Conservation (phyloP, 2,888 invertebrate genomes). For the Conomelus anceps region DNA sequence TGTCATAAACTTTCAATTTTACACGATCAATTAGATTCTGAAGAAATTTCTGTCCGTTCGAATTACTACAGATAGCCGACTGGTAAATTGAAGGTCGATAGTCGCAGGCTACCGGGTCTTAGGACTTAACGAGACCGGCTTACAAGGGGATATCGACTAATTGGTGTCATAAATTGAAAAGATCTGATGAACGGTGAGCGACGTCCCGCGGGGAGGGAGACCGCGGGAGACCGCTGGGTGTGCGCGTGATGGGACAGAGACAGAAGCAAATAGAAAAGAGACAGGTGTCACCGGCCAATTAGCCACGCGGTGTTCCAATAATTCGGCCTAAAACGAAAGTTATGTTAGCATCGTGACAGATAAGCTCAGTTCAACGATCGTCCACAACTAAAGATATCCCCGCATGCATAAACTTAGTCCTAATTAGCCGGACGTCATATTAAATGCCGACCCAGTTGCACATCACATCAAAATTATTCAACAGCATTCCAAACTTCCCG, state of each 20-base stretch:
- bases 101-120: not conserved
- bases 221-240: not conserved
- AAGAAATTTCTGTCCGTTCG: not conserved
- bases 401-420: not conserved
- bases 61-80: not conserved
- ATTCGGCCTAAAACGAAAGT: constrained; percentile 5
- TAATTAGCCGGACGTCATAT: not conserved
- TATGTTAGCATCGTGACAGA: not conserved
- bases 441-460: not conserved
- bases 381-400: not conserved
- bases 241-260: not conserved
- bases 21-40: not conserved
- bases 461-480: not conserved
- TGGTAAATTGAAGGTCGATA: not conserved
- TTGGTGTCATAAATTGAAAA: constrained; percentile 12
- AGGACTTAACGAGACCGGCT: too few relatives aligned
- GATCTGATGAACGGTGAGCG: not conserved
- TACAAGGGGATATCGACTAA: not conserved
- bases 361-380: constrained; percentile 1
- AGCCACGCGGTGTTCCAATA: not conserved
- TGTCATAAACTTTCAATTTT: not conserved
- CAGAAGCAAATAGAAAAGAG: not conserved
- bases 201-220: not conserved
- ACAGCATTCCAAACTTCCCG: not conserved
- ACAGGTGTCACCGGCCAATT: not conserved